Base-by-base conservation (phyloP, 2,113 vertebrate genomes). In the Ciconia stormi region DNA sequence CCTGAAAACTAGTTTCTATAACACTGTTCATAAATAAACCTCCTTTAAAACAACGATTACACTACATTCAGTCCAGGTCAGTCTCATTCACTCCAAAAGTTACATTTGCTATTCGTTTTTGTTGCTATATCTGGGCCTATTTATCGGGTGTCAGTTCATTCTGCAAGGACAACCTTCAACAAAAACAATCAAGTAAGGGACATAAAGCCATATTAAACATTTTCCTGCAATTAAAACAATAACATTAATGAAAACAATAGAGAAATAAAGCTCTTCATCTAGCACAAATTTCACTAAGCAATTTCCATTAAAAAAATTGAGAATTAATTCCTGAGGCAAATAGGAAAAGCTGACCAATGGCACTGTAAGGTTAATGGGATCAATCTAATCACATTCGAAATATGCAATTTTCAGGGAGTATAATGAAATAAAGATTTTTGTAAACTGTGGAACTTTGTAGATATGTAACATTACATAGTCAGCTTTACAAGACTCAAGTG, bases 311-410 rank as follows among this genome's bases (percentile, higher is more conserved):
- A 92, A 94, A 94, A 94, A 94, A 58, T 4, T 77, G 52, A 90
- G 22, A 96, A 90, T 90, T 86, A 86, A 89, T 87, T 97, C 77
- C 92, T 56, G n/a, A 19, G 85, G 89, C 91, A 93, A 92, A 93
- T 1, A 85, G 30, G 38, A 94, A 93, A 86, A 95, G 58, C 82
- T 93, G 92, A 95, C 76, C 95, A 93, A 88, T 82, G 85, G 72
- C 78, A 95, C 47, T 36, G 56, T 27, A 94, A 95, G 76, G 91
- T 95, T 96, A 97, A 97, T 90, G 66, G 56, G 53, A 67, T 87
- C 65, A 62, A 94, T 55, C 52, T 91, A 95, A 97, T 93, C 56
- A 79, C 49, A 82, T 82, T 81, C 10, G 2, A 90, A 95, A 87
- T 80, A 83, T 5, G 55, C 52, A 77, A 16, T 85, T 96, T 97